Conservation (phyloP, 2,797 vertebrate species). For the Melanotaenia nigrans region DNA sequence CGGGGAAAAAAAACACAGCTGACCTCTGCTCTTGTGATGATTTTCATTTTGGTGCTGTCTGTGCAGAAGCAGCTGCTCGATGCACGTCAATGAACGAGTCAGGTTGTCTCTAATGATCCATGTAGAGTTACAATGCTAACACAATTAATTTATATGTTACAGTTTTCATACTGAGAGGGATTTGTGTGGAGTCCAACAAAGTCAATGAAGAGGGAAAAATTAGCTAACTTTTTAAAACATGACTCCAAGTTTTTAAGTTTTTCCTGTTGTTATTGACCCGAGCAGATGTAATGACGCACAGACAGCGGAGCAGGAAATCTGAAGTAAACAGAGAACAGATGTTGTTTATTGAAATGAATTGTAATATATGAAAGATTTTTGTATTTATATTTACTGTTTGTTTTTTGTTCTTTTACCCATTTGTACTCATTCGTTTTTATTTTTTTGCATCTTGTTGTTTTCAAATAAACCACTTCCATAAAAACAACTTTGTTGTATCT, state of each 20-base stretch:
- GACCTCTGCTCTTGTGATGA: constrained; percentile 70
- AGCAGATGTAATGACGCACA: constrained; percentile 74
- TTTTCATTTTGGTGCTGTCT: constrained; percentile 77
- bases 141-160: constrained; percentile 6
- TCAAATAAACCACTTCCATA: constrained; percentile 54
- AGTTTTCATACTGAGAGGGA: constrained; percentile 29
- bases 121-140: background rate
- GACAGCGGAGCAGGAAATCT: constrained; percentile 73
- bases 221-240: constrained; percentile 17
- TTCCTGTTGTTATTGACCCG: constrained; percentile 19
- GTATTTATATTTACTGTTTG: constrained; percentile 17
- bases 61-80: constrained; percentile 63
- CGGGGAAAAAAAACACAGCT: constrained; percentile 24
- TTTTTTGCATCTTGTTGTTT: constrained; percentile 52
- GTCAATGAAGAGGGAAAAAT: constrained; percentile 19
- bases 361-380: constrained; percentile 42
- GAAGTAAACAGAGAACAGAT: constrained; percentile 56
- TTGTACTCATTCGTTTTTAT: constrained; percentile 37
- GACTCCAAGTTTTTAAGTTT: constrained; percentile 29
- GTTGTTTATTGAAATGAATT: constrained; percentile 20
- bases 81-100: constrained; percentile 36
- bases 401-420: constrained; percentile 35
- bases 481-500: constrained; percentile 9
- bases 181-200: constrained; percentile 41
- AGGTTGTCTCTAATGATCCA: constrained; percentile 24